Percentiles rank a stretch among this genome's conserved stretches.
Conservation (phyloP, 2,113 vertebrate genomes). For the Pachyramphus minor region DNA sequence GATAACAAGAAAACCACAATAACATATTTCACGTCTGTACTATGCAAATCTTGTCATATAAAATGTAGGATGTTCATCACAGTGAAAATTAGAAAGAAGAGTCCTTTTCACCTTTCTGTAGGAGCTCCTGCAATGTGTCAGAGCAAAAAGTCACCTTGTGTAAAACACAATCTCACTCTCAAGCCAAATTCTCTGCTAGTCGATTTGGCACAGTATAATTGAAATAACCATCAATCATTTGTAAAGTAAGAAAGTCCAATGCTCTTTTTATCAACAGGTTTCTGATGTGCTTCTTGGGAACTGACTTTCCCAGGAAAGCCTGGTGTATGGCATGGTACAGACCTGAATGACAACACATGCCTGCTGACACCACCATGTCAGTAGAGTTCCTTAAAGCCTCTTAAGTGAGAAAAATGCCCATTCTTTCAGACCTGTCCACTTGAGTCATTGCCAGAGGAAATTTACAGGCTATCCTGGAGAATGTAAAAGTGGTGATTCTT, state of each 20-base stretch:
- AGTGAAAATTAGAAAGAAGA: not conserved
- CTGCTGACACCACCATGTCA: not conserved
- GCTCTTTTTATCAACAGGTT: not conserved
- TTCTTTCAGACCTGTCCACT: not conserved
- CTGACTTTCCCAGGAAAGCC: not conserved
- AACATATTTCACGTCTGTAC: conserved; percentile 11
- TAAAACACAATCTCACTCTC: not conserved
- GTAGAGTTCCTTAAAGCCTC: not conserved
- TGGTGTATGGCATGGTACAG: not conserved
- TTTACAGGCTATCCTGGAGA: not conserved
- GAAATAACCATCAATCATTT: not conserved
- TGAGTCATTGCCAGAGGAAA: not conserved
- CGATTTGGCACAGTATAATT: not conserved
- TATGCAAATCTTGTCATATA: not conserved
- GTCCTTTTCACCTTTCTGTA: not conserved
- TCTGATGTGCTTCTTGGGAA: not conserved
- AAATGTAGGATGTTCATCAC: not conserved
- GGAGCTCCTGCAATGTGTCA: not conserved
- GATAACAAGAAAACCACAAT: not conserved
- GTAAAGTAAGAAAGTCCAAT: not conserved
- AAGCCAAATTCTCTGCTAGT: not conserved
- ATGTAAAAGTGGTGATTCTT: not conserved
- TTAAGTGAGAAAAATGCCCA: not conserved
- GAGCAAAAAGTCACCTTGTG: not conserved
- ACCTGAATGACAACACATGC: not conserved